Percentiles rank a stretch among this genome's conserved stretches.
Conservation (phyloP, 92 coral and sea anemone species). For the Umimayanthus kanabou region DNA sequence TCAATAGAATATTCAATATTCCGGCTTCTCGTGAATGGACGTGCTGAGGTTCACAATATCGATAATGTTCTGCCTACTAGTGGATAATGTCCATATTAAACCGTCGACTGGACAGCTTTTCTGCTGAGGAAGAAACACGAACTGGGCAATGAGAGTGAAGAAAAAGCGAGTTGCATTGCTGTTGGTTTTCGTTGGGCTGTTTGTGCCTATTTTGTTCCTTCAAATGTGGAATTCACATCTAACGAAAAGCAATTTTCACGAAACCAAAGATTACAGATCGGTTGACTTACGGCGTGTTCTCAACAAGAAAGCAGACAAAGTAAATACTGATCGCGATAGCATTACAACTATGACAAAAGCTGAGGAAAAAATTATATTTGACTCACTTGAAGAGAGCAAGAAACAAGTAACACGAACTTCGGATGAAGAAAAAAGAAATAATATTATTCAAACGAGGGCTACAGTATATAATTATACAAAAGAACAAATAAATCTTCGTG, state of each 20-base stretch:
- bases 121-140: neutral
- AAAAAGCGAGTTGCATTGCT: conserved; percentile 8
- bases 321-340: neutral
- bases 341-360: neutral
- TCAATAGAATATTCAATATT: neutral
- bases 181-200: conserved; percentile 1
- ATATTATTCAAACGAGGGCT: neutral
- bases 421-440: neutral
- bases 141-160: conserved; percentile 9
- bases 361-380: neutral
- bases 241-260: neutral
- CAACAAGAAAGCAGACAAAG: neutral
- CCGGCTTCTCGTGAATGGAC: neutral
- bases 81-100: neutral
- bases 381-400: conserved; percentile 14
- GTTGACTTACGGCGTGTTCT: conserved; percentile 1
- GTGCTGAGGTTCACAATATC: neutral
- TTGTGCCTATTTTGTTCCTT: neutral
- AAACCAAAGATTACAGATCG: conserved; percentile 1
- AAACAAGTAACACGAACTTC: neutral
- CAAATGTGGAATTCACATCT: conserved; percentile 10
- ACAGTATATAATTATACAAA: neutral
- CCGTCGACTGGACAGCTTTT: neutral
- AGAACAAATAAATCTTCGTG: neutral
- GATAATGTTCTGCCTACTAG: neutral